Base-by-base conservation (phyloP, 1,140 invertebrate species). In the Drosophila trapezifrons region DNA sequence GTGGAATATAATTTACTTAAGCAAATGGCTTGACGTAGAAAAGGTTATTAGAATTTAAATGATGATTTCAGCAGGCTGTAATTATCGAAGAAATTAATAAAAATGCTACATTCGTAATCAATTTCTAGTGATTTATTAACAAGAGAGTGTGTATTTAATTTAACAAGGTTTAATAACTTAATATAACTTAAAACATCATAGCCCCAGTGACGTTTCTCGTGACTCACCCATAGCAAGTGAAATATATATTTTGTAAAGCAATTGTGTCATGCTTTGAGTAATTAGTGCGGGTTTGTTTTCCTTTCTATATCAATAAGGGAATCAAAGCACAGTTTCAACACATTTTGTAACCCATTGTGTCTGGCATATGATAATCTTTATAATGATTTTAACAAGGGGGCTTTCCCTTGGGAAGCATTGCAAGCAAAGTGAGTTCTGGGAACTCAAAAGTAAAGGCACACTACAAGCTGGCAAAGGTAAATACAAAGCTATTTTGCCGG, bases 381-480 rank as follows among this genome's bases (percentile, higher is more conserved):
- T 52, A 43, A 65, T 65, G 9, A 27, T 18, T 17, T 17, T 27
- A 9, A 47, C 37, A 45, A 27, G 37, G 69, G 72, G 69, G 45
- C 29, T 60, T 60, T 71, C 58, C 72, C 70, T 22, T 38, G 18
- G 29, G 29, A 7, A n/a, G n/a, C 18, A 32, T 38, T 17, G 45
- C 40, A 70, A 58, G 70, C 65, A 71, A 59, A 25, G 38, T 38
- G 13, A 32, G 29, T 72, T 72, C 57, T 73, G 32, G 32, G 70
- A 73, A 62, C 25, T 20, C 0, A 20, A 38, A 32, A 45, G 8
- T 3, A 10, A 32, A 52, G 15, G 5, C 13, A 1, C 20, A 7
- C 8, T 7, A 20, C 10, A 20, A 22, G 12, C 15, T 54, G 51
- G 4, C n/a, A 52, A 25, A 63, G 15, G 57, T 63, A 72, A 75